A percentile compares a stretch with the other conserved stretches of the same genome.
These are phyloP conservation scores for Drosophila kanekoi DNA, from an alignment of 2,888 invertebrate species.

Conservation along the genomic window DNA sequence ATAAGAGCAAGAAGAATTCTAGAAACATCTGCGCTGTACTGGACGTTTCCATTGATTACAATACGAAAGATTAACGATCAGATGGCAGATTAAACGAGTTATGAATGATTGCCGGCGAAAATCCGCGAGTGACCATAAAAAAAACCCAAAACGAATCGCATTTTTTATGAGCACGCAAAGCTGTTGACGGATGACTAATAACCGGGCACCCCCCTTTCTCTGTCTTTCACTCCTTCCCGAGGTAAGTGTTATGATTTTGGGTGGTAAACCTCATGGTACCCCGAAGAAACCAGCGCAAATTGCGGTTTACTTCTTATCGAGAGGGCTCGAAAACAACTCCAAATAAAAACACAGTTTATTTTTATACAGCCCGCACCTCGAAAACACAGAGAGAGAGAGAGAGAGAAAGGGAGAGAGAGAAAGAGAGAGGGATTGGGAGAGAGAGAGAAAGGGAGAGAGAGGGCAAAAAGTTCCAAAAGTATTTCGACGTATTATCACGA, in stretches of 20 bases:
- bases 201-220: no score
- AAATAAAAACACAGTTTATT: slow-evolving; percentile 42
- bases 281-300: slow-evolving; percentile 27
- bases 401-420: no score
- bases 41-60: background rate
- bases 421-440: no score
- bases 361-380: slow-evolving; percentile 37
- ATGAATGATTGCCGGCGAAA: slow-evolving; percentile 33
- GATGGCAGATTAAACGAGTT: slow-evolving; percentile 22
- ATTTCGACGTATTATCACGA: slow-evolving; percentile 49
- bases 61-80: slow-evolving; percentile 20
- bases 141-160: background rate
- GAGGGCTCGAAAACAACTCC: slow-evolving; percentile 22
- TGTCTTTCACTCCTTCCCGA: no score
- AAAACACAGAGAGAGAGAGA: background rate
- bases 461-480: slow-evolving; percentile 35
- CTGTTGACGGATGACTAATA: background rate
- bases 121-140: slow-evolving; percentile 16
- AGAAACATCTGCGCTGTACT: slow-evolving; percentile 10
- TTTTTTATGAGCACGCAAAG: slow-evolving; percentile 28
- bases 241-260: slow-evolving; percentile 25
- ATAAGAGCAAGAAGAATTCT: background rate
- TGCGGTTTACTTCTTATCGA: slow-evolving; percentile 47
- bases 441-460: no score
- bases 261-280: slow-evolving; percentile 12